Evolutionary conservation across 2,888 invertebrate species (phyloP).

Genomic region (Callimorpha dominula): DNA sequence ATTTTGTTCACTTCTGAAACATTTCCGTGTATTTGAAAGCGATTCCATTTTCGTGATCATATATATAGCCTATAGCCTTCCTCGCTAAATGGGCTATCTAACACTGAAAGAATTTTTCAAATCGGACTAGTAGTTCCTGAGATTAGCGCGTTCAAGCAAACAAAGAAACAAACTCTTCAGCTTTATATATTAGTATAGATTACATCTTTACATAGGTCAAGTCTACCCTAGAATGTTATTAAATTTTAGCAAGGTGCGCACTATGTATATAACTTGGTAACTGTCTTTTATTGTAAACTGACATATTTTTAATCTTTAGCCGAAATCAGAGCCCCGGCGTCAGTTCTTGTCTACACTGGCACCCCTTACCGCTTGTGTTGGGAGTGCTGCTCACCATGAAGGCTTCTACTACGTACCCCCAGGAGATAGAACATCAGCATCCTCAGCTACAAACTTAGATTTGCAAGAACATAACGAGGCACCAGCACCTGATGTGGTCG

Average conservation of each 20-base stretch:
- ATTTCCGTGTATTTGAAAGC: too few species aligned
- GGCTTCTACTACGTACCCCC: slow-evolving; percentile 85
- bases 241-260: too few species aligned
- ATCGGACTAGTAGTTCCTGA: too few species aligned
- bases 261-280: background rate
- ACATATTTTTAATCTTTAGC: slow-evolving; percentile 54
- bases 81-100: too few species aligned
- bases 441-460: slow-evolving; percentile 88
- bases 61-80: too few species aligned
- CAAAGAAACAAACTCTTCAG: too few species aligned
- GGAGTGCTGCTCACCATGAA: slow-evolving; percentile 82
- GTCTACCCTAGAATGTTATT: too few species aligned
- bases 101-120: too few species aligned
- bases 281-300: background rate
- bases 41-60: background rate
- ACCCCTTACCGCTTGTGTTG: slow-evolving; percentile 92
- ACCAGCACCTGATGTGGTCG: slow-evolving; percentile 92
- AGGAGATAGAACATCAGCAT: slow-evolving; percentile 87
- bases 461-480: slow-evolving; percentile 85
- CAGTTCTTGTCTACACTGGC: slow-evolving; percentile 93
- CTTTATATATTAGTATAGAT: too few species aligned
- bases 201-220: too few species aligned
- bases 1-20: too few species aligned
- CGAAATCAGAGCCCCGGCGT: slow-evolving; percentile 89
- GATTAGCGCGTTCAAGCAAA: too few species aligned